Evolutionary conservation across 2,888 invertebrate genomes (phyloP).

Genomic region (Leptinotarsa juncta): DNA sequence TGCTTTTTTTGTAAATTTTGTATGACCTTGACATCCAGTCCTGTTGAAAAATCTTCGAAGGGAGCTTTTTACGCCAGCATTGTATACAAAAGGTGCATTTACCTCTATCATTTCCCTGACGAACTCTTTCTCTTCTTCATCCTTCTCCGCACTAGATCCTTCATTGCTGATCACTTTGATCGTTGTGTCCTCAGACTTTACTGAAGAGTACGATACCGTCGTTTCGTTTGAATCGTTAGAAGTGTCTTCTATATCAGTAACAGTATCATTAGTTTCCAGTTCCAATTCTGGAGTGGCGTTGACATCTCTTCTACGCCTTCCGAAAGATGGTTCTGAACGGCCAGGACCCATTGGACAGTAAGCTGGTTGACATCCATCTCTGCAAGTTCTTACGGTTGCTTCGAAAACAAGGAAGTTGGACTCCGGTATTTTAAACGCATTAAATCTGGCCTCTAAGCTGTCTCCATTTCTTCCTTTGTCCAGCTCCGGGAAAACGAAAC

Average conservation of each 20-base stretch:
- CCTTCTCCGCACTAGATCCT: slow-evolving; percentile 66
- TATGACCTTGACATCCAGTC: too few species aligned
- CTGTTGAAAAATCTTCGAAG: too few species aligned
- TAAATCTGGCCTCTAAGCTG: slow-evolving; percentile 90
- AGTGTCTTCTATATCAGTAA: slow-evolving; percentile 45
- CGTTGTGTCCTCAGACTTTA: slow-evolving; percentile 19
- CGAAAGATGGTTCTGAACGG: slow-evolving; percentile 85
- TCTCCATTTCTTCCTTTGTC: slow-evolving; percentile 88
- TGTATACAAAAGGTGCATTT: slow-evolving; percentile 36
- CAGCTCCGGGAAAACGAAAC: slow-evolving; percentile 90
- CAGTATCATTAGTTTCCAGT: slow-evolving; percentile 50
- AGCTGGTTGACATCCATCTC: slow-evolving; percentile 91
- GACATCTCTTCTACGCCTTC: slow-evolving; percentile 73
- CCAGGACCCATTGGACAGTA: slow-evolving; percentile 82
- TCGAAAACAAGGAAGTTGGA: slow-evolving; percentile 94
- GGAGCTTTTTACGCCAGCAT: too few species aligned
- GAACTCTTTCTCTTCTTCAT: slow-evolving; percentile 75
- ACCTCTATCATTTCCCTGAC: slow-evolving; percentile 92
- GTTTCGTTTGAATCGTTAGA: slow-evolving; percentile 22
- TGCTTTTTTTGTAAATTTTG: too few species aligned
- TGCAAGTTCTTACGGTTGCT: slow-evolving; percentile 89
- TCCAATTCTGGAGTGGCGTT: slow-evolving; percentile 58
- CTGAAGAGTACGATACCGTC: not conserved
- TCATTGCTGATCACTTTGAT: slow-evolving; percentile 59
- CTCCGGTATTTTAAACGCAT: slow-evolving; percentile 94